These are phyloP conservation scores for Cirrhinus molitorella DNA, from an alignment of 2,797 vertebrate genomes.

Conservation along the genomic window DNA sequence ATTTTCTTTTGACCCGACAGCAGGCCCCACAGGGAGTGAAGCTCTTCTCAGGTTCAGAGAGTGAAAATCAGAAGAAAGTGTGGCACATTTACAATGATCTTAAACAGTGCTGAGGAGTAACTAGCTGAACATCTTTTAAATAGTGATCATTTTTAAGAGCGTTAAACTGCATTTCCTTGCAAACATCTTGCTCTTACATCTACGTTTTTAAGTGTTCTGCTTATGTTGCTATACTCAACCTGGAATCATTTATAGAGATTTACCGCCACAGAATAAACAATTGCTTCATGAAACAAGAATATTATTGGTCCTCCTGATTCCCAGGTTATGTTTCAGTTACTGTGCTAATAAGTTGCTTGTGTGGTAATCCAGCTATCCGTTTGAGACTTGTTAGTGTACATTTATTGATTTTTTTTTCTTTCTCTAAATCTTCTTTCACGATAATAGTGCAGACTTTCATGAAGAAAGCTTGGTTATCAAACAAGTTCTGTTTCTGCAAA, in stretches of 20 bases:
- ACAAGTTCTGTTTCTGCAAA: constrained; percentile 7
- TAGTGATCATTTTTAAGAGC: too few species aligned
- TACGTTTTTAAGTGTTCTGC: neutral
- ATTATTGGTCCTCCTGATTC: neutral
- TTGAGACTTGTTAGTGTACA: constrained; percentile 43
- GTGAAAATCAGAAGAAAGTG: neutral
- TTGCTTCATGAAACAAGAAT: neutral
- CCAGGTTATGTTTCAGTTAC: neutral
- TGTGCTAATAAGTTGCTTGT: neutral
- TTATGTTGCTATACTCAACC: neutral
- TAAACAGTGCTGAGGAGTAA: neutral
- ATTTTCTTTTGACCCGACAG: constrained; percentile 27
- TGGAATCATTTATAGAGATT: neutral
- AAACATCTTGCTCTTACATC: neutral
- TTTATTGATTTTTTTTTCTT: constrained; percentile 5
- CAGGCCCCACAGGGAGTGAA: neutral
- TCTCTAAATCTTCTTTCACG: constrained; percentile 14
- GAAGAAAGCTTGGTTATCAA: constrained; percentile 2
- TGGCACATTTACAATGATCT: neutral
- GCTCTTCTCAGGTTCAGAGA: constrained; percentile 8
- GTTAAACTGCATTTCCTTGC: too few species aligned
- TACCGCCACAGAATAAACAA: constrained; percentile 13
- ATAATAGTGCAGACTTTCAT: constrained; percentile 14
- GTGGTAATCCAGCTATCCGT: neutral
- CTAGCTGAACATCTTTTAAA: too few species aligned